Percentiles rank a stretch among this genome's conserved stretches.
phyloP scores from a whole-genome alignment of 2,797 vertebrate species.

The Serranus cabrilla region DNA sequence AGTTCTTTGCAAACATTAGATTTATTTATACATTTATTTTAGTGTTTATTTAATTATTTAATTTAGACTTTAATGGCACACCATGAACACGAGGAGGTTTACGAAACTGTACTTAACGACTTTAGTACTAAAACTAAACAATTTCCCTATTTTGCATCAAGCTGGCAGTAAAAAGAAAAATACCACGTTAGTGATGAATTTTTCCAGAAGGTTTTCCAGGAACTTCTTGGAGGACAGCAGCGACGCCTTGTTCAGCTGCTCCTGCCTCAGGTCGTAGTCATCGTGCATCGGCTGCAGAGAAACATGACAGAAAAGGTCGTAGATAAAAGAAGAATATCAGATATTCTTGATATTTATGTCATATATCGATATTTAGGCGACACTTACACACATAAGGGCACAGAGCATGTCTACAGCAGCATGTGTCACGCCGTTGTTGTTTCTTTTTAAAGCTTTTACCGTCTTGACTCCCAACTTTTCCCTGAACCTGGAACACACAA shows the following conservation, averaged over 20 bases:
- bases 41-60: too few relatives aligned
- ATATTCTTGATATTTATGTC: neutral
- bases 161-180: slow-evolving; percentile 48
- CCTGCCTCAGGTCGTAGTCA: slow-evolving; percentile 98
- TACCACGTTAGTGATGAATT: slow-evolving; percentile 99
- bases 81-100: neutral
- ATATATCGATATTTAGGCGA: slow-evolving; percentile 16
- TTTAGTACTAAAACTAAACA: neutral
- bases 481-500: slow-evolving; percentile 90
- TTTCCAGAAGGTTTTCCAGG: slow-evolving; percentile 98
- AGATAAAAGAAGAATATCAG: slow-evolving; percentile 17
- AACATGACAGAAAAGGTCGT: slow-evolving; percentile 15
- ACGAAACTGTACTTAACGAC: neutral
- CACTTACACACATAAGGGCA: slow-evolving; percentile 99
- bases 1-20: too few relatives aligned
- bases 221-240: slow-evolving; percentile 99
- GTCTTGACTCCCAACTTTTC: slow-evolving; percentile 98
- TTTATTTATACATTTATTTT: too few relatives aligned
- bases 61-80: too few relatives aligned
- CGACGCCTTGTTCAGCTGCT: slow-evolving; percentile 98
- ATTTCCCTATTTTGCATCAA: neutral
- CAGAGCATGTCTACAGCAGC: slow-evolving; percentile 99
- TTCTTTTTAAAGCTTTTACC: slow-evolving; percentile 98
- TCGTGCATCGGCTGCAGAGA: slow-evolving; percentile 95
- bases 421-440: slow-evolving; percentile 95